A percentile compares a stretch with the other conserved stretches of the same genome.
Conservation (phyloP, 2,888 invertebrate species). For the Ligdia adustata region DNA sequence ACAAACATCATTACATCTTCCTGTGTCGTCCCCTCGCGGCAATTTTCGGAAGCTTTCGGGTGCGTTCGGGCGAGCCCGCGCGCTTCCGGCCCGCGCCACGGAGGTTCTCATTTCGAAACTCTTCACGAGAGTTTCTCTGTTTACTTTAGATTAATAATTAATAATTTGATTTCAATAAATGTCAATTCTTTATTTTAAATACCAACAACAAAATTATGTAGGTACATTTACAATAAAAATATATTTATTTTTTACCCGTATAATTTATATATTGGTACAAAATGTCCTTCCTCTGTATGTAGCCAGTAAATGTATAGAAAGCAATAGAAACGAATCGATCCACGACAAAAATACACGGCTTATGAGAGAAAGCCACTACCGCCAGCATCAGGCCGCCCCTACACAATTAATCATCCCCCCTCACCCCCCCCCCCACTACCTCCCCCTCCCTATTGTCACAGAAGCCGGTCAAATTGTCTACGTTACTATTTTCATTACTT, state of each 20-base stretch:
- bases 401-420: conserved; percentile 67
- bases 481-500: conserved; percentile 47
- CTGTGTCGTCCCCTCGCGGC: conserved; percentile 64
- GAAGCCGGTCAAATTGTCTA: conserved; percentile 42
- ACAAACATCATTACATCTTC: conserved; percentile 83
- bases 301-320: conserved; percentile 20
- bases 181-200: no score
- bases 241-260: no score
- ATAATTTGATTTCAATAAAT: no score
- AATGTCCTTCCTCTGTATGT: no score
- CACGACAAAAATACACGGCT: conserved; percentile 38
- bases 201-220: no score
- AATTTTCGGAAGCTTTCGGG: conserved; percentile 67
- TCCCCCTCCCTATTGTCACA: conserved; percentile 44
- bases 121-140: conserved; percentile 4
- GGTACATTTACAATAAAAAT: no score
- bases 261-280: no score
- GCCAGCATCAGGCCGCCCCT: conserved; percentile 37
- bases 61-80: conserved; percentile 60
- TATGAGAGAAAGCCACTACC: conserved; percentile 44
- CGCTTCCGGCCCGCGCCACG: conserved; percentile 54
- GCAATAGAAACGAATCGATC: conserved; percentile 31
- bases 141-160: no score
- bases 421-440: conserved; percentile 27
- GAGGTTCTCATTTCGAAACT: conserved; percentile 50